Evolutionary conservation across 2,113 vertebrate genomes (phyloP), one percentile per base, ranked within the genome.

Genomic region (Meleagris gallopavo): DNA sequence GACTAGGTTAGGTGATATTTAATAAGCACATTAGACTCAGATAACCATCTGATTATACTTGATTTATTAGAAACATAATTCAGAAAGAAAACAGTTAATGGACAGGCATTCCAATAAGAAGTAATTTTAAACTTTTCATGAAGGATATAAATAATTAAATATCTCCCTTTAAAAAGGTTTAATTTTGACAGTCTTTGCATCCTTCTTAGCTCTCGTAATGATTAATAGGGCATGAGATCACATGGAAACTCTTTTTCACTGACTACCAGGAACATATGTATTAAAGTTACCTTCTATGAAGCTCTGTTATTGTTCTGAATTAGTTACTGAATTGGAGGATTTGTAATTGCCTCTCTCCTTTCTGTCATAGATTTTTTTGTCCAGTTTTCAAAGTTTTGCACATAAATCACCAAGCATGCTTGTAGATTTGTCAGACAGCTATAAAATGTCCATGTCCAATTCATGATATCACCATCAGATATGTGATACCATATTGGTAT

Each of bases 261-360:
- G 27, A 40, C n/a, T 81, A 10, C 21, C 48, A 64, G 74, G 77
- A 74, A 50, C n/a, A 67, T 6, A 5, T 3, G 0, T n/a, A 38
- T 75, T 46, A 77, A 78, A 75, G 13, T 36, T 78, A 6, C 0
- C 0, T 78, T 75, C 34, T 55, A 5, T 9, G 4, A 82, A 64
- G 15, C 32, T 84, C 24, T 57, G 3, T 75, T 72, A 32, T 6
- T 60, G 15, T 6, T 89, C 32, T 81, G 82, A 70, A 84, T 78
- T 62, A 94, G 9, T 15, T 74, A 24, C 13, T 81, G 60, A 13
- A 36, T 18, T 34, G 15, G 5, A 8, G 0, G 2, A 27, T 43
- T 67, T 4, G n/a, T 57, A 8, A 85, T 77, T 46, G 5, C 2
- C 8, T 2, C 3, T 0, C 0, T 66, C 11, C 17, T 57, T 83